These are phyloP conservation scores for Xyrauchen texanus DNA, from an alignment of 2,113 vertebrate species.

Conservation along the genomic window DNA sequence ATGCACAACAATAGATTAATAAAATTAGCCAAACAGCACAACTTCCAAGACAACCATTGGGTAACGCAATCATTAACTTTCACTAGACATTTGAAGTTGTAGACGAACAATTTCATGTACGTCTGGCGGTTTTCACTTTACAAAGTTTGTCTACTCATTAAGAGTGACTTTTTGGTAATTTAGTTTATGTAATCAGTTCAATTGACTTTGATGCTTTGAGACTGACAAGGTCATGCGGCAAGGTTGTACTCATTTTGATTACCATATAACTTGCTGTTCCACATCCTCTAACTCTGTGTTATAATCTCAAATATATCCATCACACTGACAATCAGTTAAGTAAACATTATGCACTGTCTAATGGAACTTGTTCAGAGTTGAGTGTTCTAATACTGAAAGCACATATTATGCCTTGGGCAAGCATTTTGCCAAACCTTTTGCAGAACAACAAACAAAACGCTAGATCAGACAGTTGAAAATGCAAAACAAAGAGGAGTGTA, in stretches of 20 bases:
- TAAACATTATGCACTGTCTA: slow-evolving; percentile 10
- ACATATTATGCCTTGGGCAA: slow-evolving; percentile 48
- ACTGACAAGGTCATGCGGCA: slow-evolving; percentile 3
- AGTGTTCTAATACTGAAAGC: slow-evolving; percentile 29
- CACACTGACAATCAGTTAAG: not conserved
- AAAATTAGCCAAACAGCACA: slow-evolving; percentile 33
- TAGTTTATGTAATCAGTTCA: slow-evolving; percentile 3
- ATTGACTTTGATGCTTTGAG: slow-evolving; percentile 2
- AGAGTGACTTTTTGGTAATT: slow-evolving; percentile 4
- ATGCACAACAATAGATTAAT: slow-evolving; percentile 7
- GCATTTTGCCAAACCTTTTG: slow-evolving; percentile 33
- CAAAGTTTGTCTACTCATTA: slow-evolving; percentile 11
- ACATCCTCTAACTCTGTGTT: not conserved
- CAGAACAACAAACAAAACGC: slow-evolving; percentile 36
- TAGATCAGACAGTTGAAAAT: slow-evolving; percentile 52
- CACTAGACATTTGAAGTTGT: not conserved
- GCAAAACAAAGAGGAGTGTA: slow-evolving; percentile 38
- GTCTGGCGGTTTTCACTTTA: slow-evolving; percentile 18
- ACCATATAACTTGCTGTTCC: not conserved
- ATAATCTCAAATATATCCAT: not conserved
- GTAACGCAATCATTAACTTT: not conserved
- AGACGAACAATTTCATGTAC: not conserved
- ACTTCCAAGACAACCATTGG: slow-evolving; percentile 1
- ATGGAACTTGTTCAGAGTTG: not conserved
- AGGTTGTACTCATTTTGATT: not conserved